Evolutionary conservation across 2,797 vertebrate genomes (phyloP).

Genomic region (Loriculus beryllinus): DNA sequence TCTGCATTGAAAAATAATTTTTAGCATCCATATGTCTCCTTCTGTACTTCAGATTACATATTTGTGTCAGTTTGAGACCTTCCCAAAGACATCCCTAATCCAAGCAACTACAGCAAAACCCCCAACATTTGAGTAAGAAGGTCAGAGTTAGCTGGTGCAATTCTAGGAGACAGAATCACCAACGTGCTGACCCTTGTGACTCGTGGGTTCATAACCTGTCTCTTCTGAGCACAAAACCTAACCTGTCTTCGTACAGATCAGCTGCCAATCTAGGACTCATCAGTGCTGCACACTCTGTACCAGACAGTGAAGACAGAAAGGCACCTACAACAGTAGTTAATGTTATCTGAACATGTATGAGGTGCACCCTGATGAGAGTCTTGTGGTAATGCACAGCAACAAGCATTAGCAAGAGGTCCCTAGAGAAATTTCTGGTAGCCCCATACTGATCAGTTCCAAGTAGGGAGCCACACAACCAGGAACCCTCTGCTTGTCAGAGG

Average conservation of each 20-base stretch:
- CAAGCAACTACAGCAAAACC: background rate
- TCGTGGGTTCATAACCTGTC: background rate
- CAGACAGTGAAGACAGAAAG: background rate
- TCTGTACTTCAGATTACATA: background rate
- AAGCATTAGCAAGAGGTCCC: background rate
- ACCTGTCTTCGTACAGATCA: background rate
- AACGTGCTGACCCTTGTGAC: background rate
- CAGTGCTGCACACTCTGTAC: background rate
- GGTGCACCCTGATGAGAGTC: background rate
- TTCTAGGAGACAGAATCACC: background rate
- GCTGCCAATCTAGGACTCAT: background rate
- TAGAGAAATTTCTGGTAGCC: background rate
- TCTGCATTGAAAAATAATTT: background rate
- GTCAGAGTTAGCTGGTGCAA: background rate
- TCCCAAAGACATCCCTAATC: background rate
- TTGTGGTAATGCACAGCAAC: background rate
- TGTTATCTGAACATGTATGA: accelerated
- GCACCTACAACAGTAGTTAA: background rate
- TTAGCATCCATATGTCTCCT: background rate
- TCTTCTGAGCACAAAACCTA: background rate
- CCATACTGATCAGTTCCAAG: background rate
- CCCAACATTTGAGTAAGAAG: background rate
- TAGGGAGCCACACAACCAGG: background rate
- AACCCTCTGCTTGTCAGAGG: background rate
- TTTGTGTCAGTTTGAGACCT: background rate